A percentile compares a stretch with the other conserved stretches of the same genome.
phyloP scores from a whole-genome alignment of 30 jellyfish, hydroid and myxozoan species.

The Aurelia coerulea region DNA sequence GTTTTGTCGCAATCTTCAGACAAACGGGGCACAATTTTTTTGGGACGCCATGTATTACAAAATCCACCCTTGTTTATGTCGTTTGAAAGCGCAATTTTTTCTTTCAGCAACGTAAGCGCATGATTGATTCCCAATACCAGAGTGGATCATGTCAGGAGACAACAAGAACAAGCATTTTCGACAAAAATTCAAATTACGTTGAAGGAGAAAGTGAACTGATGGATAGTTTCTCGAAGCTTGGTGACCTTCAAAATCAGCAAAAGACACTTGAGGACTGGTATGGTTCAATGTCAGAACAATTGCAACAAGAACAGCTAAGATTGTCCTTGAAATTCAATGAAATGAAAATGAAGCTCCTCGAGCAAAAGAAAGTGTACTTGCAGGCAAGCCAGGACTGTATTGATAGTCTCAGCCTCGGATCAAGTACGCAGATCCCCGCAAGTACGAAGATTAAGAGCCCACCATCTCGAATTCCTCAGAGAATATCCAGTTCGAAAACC shows the following conservation, averaged over 20 bases:
- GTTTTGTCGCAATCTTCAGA: too few species aligned
- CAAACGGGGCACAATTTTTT: too few species aligned
- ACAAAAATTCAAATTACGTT: not conserved
- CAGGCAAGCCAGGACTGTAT: conserved; percentile 61
- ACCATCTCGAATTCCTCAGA: too few species aligned
- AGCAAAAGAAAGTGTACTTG: conserved; percentile 51
- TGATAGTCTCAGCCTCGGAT: conserved; percentile 1
- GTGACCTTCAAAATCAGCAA: conserved; percentile 58
- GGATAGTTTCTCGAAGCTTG: conserved; percentile 51
- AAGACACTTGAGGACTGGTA: conserved; percentile 67
- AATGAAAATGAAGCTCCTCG: conserved; percentile 53
- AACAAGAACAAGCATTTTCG: not conserved
- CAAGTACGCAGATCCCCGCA: too few species aligned
- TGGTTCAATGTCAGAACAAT: conserved; percentile 51
- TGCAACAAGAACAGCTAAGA: conserved; percentile 45
- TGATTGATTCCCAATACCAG: too few species aligned
- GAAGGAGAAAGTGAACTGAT: conserved; percentile 11
- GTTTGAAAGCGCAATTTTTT: too few species aligned
- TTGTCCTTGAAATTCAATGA: conserved; percentile 38
- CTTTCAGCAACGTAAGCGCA: too few species aligned
- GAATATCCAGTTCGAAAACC: too few species aligned
- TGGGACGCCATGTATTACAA: too few species aligned
- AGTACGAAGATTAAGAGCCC: too few species aligned
- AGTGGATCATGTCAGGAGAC: too few species aligned
- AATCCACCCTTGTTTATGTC: too few species aligned